Evolutionary conservation across 1,140 invertebrate species (phyloP).

Genomic region (Muscidifurax raptorellus): DNA sequence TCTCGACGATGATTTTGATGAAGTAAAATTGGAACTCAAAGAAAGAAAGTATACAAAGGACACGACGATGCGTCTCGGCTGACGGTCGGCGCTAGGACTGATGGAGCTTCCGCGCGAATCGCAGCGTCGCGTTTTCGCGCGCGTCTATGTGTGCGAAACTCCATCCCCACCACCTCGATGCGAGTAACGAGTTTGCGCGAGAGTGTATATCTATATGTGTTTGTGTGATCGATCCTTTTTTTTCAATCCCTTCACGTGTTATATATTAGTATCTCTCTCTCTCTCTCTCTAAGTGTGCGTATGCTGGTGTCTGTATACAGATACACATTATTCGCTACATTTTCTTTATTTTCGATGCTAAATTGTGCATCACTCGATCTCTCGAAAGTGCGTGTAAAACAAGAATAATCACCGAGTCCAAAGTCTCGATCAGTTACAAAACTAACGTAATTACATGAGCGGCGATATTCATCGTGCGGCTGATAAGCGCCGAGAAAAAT

Average conservation of each 20-base stretch:
- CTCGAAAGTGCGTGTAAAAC: too few relatives aligned
- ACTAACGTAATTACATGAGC: too few relatives aligned
- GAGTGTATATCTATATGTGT: not conserved
- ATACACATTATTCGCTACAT: too few relatives aligned
- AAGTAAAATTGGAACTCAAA: not conserved
- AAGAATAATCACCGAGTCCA: not conserved
- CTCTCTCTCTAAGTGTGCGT: too few relatives aligned
- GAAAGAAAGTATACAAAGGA: not conserved
- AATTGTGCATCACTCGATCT: too few relatives aligned
- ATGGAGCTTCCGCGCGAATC: not conserved
- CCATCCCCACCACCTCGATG: not conserved
- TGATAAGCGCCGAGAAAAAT: not conserved
- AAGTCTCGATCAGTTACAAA: not conserved
- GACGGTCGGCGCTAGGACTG: conserved; percentile 7
- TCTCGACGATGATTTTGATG: conserved; percentile 41
- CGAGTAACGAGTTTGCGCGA: not conserved
- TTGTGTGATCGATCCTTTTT: too few relatives aligned
- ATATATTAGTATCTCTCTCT: too few relatives aligned
- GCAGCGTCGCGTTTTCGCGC: not conserved
- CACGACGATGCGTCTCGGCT: not conserved
- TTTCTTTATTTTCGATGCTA: too few relatives aligned
- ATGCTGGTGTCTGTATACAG: too few relatives aligned
- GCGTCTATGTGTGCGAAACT: not conserved
- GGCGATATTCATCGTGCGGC: not conserved
- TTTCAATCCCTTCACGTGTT: not conserved